Conservation (phyloP, 2,113 vertebrate genomes). For the Clarias macrocephalus region DNA sequence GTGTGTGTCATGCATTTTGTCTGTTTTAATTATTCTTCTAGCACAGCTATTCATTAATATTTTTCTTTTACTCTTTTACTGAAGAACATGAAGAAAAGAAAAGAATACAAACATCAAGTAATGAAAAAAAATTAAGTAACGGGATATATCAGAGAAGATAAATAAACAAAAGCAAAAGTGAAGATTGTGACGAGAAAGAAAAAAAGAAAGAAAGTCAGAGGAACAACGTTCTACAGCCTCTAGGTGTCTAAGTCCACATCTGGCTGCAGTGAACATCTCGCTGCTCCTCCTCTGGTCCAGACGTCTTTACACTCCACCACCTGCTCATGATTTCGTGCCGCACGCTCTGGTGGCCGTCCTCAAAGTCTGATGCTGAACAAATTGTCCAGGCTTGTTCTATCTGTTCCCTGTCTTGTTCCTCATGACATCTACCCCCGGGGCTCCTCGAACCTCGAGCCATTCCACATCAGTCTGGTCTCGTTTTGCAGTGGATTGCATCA, state of each 20-base stretch:
- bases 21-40: too few species aligned
- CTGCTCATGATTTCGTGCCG: neutral
- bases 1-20: neutral
- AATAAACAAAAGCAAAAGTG: too few species aligned
- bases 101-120: neutral
- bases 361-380: neutral
- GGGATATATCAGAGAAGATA: neutral
- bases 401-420: neutral
- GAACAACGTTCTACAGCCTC: neutral
- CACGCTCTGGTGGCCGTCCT: neutral
- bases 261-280: neutral
- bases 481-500: neutral
- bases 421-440: neutral
- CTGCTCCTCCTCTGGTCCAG: neutral
- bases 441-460: neutral
- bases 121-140: neutral
- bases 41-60: too few species aligned
- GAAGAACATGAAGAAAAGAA: neutral
- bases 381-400: neutral
- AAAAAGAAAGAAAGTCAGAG: neutral
- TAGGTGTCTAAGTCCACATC: neutral
- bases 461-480: neutral
- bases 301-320: neutral
- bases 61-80: too few species aligned
- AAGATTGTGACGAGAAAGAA: neutral